These are phyloP conservation scores for Takifugu rubripes DNA, from an alignment of 2,797 vertebrate genomes.

Conservation along the genomic window DNA sequence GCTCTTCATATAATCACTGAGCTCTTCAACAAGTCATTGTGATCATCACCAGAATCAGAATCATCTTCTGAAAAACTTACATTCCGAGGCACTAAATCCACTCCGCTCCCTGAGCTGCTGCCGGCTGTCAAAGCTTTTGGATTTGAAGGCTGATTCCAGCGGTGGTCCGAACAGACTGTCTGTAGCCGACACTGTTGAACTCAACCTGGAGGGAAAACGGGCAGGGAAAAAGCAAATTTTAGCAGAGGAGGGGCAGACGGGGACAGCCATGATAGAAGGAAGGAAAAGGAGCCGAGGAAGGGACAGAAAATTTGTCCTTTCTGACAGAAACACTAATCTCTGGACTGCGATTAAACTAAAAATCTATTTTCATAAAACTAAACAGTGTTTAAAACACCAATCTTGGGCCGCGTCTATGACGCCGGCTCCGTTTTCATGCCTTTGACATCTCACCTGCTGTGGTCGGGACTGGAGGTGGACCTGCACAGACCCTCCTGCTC, in stretches of 20 bases:
- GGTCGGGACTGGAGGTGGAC: slow-evolving; percentile 76
- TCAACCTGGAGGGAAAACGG: slow-evolving; percentile 58
- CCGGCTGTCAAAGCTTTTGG: slow-evolving; percentile 81
- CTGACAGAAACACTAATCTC: no score
- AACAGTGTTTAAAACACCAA: no score
- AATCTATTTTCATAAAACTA: no score
- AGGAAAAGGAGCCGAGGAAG: background rate
- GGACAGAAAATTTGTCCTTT: background rate
- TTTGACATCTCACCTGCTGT: slow-evolving; percentile 67
- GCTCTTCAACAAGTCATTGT: no score
- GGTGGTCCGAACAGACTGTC: slow-evolving; percentile 86
- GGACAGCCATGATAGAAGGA: background rate
- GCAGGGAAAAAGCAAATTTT: background rate
- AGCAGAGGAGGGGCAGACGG: background rate
- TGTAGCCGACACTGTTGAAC: slow-evolving; percentile 61
- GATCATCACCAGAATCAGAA: no score
- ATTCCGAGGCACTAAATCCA: slow-evolving; percentile 64
- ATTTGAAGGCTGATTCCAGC: slow-evolving; percentile 83
- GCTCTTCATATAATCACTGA: no score
- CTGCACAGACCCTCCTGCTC: slow-evolving; percentile 71
- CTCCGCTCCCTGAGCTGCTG: slow-evolving; percentile 47
- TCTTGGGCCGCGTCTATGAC: no score
- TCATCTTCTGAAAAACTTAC: slow-evolving; percentile 32
- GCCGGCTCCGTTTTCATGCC: no score
- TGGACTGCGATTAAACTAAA: no score